Conservation (phyloP, 2,888 invertebrate genomes). For the Coelinius sp. region DNA sequence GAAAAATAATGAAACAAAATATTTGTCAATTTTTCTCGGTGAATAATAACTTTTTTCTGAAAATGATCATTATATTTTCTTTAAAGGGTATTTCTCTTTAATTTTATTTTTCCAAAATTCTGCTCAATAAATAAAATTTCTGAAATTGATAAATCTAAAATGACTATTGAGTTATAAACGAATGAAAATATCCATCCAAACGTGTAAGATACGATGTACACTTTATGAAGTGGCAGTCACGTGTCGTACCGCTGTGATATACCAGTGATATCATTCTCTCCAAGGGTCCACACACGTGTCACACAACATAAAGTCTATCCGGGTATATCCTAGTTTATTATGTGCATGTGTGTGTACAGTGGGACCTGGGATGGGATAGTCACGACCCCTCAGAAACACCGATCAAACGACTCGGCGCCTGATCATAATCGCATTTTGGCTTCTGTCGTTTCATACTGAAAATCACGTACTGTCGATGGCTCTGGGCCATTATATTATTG, state of each 20-base stretch:
- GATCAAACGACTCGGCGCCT: slow-evolving; percentile 40
- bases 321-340: slow-evolving; percentile 58
- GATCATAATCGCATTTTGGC: slow-evolving; percentile 65
- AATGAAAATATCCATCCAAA: slow-evolving; percentile 7
- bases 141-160: background rate
- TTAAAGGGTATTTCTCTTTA: too few species aligned
- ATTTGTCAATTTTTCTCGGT: background rate
- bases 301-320: slow-evolving; percentile 56
- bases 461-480: slow-evolving; percentile 53
- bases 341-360: slow-evolving; percentile 18
- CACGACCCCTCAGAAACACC: slow-evolving; percentile 45
- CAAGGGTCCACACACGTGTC: slow-evolving; percentile 61
- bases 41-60: background rate
- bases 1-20: background rate
- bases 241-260: slow-evolving; percentile 57
- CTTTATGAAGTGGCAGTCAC: slow-evolving; percentile 65
- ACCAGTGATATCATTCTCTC: slow-evolving; percentile 63
- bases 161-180: slow-evolving; percentile 19
- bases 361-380: slow-evolving; percentile 37
- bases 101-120: too few species aligned
- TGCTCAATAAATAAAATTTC: background rate
- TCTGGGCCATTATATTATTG: slow-evolving; percentile 31
- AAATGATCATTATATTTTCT: too few species aligned
- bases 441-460: slow-evolving; percentile 56
- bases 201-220: slow-evolving; percentile 50